Evolutionary conservation across 2,888 invertebrate species (phyloP).

Genomic region (Chloroclystis v-ata): DNA sequence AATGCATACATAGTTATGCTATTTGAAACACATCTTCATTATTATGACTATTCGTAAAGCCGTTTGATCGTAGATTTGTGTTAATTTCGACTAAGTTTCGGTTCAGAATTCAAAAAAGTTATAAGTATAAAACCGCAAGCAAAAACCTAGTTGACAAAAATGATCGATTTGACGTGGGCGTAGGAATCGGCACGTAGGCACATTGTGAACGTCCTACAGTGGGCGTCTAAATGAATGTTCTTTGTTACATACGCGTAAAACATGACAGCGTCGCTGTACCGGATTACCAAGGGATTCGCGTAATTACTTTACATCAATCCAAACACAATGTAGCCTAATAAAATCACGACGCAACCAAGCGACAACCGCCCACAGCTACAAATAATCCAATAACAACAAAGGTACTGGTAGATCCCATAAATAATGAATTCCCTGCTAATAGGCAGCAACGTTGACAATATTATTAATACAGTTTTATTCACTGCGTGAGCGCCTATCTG

Average conservation of each 20-base stretch:
- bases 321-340: conserved; percentile 2
- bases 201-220: not conserved
- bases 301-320: conserved; percentile 3
- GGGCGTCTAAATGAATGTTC: not conserved
- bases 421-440: conserved; percentile 25
- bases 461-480: conserved; percentile 30
- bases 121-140: too few species aligned
- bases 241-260: not conserved
- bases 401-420: conserved; percentile 3
- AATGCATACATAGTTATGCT: too few species aligned
- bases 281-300: not conserved
- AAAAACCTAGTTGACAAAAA: too few species aligned
- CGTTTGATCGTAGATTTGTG: too few species aligned
- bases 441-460: conserved; percentile 21
- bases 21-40: too few species aligned
- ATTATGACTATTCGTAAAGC: too few species aligned
- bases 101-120: too few species aligned
- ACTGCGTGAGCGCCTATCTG: conserved; percentile 29
- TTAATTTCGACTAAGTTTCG: too few species aligned
- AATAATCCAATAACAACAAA: not conserved
- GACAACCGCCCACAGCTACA: not conserved
- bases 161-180: too few species aligned
- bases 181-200: too few species aligned
- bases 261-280: not conserved
- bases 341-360: conserved; percentile 1